These are phyloP conservation scores for Chelonoidis abingdonii DNA, from an alignment of 2,113 vertebrate species.

Conservation along the genomic window DNA sequence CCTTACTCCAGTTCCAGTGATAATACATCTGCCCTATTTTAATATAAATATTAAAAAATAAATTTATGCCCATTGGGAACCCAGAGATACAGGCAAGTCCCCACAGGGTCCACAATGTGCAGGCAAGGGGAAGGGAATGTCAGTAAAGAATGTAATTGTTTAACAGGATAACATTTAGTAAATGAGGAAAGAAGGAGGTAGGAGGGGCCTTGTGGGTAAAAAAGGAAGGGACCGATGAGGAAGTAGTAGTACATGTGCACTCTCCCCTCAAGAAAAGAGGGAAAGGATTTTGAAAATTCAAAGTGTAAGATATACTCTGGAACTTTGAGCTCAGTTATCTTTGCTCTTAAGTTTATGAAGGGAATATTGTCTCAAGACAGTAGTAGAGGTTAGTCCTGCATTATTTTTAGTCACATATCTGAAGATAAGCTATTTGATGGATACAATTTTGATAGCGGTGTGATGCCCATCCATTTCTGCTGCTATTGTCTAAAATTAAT, in stretches of 20 bases:
- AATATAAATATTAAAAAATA: background rate
- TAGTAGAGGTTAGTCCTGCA: background rate
- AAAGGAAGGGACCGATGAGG: background rate
- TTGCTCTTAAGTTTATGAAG: background rate
- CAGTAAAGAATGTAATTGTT: background rate
- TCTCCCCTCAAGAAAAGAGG: background rate
- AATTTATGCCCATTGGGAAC: background rate
- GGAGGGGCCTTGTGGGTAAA: background rate
- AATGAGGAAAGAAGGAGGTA: background rate
- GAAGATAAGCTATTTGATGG: slow-evolving; percentile 1
- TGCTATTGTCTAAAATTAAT: background rate
- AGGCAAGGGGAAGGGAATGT: background rate
- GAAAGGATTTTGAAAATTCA: slow-evolving; percentile 7
- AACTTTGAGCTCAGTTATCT: background rate
- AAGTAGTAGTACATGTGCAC: background rate
- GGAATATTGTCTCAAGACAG: background rate
- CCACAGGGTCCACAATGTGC: background rate
- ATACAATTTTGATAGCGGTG: slow-evolving; percentile 5
- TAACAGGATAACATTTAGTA: background rate
- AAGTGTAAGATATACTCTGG: background rate
- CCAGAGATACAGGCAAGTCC: background rate
- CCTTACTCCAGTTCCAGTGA: background rate
- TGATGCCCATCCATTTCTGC: background rate
- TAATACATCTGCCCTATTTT: background rate
- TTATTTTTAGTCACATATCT: background rate